Conservation (phyloP, 2,888 invertebrate species). For the Lithophane leautieri region DNA sequence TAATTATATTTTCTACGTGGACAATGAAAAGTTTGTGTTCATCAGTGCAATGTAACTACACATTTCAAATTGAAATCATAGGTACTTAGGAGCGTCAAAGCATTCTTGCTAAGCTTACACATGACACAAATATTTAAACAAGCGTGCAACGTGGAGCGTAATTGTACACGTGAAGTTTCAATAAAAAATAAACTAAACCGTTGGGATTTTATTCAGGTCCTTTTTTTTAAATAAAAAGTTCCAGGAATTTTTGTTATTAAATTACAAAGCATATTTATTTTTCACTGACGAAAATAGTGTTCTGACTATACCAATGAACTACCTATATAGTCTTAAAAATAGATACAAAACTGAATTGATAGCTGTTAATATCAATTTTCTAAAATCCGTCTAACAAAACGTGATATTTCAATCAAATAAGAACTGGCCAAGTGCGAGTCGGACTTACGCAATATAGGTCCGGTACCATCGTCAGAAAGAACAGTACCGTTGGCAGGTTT, state of each 20-base stretch:
- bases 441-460: background rate
- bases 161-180: slow-evolving; percentile 18
- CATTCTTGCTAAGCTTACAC: slow-evolving; percentile 31
- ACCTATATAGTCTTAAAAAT: background rate
- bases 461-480: too few relatives aligned
- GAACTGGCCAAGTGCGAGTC: background rate
- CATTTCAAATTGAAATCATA: background rate
- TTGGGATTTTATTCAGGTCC: background rate
- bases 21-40: background rate
- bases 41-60: background rate
- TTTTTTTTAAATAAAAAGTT: background rate
- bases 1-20: background rate
- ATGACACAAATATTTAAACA: slow-evolving; percentile 18
- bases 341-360: background rate
- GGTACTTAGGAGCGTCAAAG: slow-evolving; percentile 26
- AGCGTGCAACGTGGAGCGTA: background rate
- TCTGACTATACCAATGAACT: background rate
- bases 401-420: background rate
- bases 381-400: background rate
- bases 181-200: slow-evolving; percentile 17
- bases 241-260: slow-evolving; percentile 5
- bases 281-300: background rate
- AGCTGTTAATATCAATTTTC: background rate
- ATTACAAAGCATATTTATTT: background rate
- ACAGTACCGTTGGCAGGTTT: background rate